These are phyloP conservation scores for Dipodomys merriami DNA, from an alignment of 2,113 vertebrate species.

Conservation along the genomic window DNA sequence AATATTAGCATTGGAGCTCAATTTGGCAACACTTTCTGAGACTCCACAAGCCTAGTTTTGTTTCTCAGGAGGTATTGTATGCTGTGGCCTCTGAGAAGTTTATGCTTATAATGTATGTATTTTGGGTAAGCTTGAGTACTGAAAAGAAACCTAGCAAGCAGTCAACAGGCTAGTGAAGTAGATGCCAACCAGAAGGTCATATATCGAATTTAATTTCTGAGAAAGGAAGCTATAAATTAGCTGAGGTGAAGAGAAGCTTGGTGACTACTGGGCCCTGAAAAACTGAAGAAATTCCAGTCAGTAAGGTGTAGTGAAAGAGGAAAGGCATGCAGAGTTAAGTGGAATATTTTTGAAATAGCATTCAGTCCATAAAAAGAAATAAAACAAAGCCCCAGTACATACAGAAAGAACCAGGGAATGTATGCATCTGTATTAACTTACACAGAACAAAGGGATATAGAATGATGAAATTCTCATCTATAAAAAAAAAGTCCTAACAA, in stretches of 20 bases:
- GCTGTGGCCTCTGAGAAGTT: background rate
- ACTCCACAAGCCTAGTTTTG: background rate
- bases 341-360: background rate
- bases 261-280: background rate
- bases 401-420: background rate
- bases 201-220: background rate
- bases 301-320: background rate
- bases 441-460: background rate
- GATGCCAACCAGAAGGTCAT: background rate
- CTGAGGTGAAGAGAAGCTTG: background rate
- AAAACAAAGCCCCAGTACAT: background rate
- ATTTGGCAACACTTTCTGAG: background rate
- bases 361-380: conserved; percentile 1
- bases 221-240: background rate
- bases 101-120: background rate
- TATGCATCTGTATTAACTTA: background rate
- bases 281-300: background rate
- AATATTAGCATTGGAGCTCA: background rate
- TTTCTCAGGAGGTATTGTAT: background rate
- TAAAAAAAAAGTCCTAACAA: background rate
- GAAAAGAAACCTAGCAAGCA: background rate
- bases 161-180: background rate
- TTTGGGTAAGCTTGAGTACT: background rate
- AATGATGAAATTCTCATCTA: background rate
- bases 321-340: background rate